Percentiles rank a stretch among this genome's conserved stretches.
phyloP scores from a whole-genome alignment of 2,797 vertebrate genomes.

The Eleutherodactylus coqui region DNA sequence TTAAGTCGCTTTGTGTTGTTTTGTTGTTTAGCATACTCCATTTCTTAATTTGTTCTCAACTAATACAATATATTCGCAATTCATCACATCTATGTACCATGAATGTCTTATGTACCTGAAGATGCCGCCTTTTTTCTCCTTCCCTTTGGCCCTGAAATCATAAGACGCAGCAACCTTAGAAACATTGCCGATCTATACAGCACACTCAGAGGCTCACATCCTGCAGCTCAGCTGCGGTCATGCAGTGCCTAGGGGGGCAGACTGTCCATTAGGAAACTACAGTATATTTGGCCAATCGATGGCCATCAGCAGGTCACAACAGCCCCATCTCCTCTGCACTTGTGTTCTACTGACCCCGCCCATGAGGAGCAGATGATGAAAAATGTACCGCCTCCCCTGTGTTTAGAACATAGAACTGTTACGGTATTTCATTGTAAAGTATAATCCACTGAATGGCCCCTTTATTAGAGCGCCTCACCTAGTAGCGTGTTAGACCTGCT shows the following conservation, averaged over 20 bases:
- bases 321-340: neutral
- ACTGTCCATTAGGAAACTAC: neutral
- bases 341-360: neutral
- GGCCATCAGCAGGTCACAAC: neutral
- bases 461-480: too few relatives aligned
- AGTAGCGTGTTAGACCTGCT: too few relatives aligned
- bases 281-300: neutral
- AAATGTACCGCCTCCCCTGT: too few relatives aligned
- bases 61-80: too few relatives aligned
- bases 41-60: too few relatives aligned
- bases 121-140: constrained; percentile 66
- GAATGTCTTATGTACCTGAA: constrained; percentile 65
- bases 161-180: constrained; percentile 49
- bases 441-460: too few relatives aligned
- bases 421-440: too few relatives aligned
- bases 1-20: too few relatives aligned
- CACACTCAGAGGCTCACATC: neutral
- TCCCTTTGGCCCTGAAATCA: constrained; percentile 72
- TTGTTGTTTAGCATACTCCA: too few relatives aligned
- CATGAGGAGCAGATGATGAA: neutral
- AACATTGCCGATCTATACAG: neutral
- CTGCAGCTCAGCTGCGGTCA: neutral
- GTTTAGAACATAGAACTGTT: too few relatives aligned
- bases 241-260: neutral
- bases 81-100: neutral